Base-by-base conservation (phyloP, 2,797 vertebrate species). In the Gallinago stenura region DNA sequence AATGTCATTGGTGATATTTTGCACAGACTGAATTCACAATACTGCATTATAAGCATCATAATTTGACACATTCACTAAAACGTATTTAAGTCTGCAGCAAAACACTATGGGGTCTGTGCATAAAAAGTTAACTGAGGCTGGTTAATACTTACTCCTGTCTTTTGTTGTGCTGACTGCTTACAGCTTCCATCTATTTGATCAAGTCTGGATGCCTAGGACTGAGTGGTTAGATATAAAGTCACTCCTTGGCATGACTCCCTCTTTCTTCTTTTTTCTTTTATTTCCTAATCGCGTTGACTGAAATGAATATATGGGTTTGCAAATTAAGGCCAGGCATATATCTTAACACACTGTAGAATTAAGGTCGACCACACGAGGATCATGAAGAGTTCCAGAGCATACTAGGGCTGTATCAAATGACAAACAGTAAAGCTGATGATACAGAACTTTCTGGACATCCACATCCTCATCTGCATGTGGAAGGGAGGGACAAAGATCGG, bases 1-100 rank as follows among this genome's bases (percentile, higher is more conserved):
- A 95, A 95, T 66, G 86, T 68, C 60, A 92, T 60, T 76, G 94
- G 56, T 89, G 87, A 19, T 93, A 19, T 95, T 93, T 91, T 90
- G 31, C 76, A 62, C 48, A 68, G 79, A 53, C 87, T 87, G 64
- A 84, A 91, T 72, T 45, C n/a, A 66, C 81, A 72, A 8, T 31
- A 22, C 43, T 81, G 24, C 41, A 33, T 87, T 93, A 33, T 61
- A 58, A 96, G 26, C 51, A 39, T 87, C 77, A 17, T 57, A 83
- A 92, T 87, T 45, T n/a, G 57, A 90, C 64, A 61, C 24, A 78
- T 62, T 70, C 53, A 71, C 28, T 87, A 33, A 89, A 88, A 72
- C 14, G 10, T 91, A 50, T 43, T 21, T n/a, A 41, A 17, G 15
- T 53, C 58, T 87, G 31, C 43, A 66, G 39, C 2, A 75, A 90